A percentile compares a stretch with the other conserved stretches of the same genome.
phyloP scores from a whole-genome alignment of 2,113 vertebrate genomes.

The Pandion haliaetus region DNA sequence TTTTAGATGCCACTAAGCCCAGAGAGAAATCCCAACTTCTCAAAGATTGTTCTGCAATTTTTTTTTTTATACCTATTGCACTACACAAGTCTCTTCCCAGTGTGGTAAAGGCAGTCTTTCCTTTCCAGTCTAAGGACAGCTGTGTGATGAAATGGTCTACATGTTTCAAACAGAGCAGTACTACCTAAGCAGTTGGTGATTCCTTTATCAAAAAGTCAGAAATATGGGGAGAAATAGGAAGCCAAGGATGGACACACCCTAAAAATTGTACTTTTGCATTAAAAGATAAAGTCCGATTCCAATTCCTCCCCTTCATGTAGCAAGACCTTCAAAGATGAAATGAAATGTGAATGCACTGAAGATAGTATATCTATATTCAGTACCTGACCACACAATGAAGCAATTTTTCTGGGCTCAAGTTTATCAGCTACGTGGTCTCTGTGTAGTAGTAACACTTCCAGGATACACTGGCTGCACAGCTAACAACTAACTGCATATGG shows the following conservation, averaged over 20 bases:
- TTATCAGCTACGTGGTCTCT: not conserved
- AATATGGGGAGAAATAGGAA: not conserved
- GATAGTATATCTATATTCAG: not conserved
- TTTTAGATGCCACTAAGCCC: not conserved
- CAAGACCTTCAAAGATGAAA: not conserved
- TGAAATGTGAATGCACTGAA: not conserved
- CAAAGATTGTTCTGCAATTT: not conserved
- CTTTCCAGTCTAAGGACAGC: not conserved
- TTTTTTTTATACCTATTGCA: not conserved
- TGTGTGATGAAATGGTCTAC: not conserved
- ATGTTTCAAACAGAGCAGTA: not conserved
- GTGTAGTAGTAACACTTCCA: not conserved
- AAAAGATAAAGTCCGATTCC: not conserved
- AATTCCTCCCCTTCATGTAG: not conserved
- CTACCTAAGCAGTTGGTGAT: not conserved
- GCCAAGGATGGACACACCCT: not conserved
- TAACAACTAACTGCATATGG: not conserved
- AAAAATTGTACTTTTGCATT: not conserved
- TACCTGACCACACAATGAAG: not conserved
- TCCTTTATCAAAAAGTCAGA: not conserved
- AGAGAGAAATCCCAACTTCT: not conserved
- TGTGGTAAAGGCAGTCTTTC: not conserved
- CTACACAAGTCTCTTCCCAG: not conserved
- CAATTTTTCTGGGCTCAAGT: not conserved
- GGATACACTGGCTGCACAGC: not conserved